Evolutionary conservation across 2,888 invertebrate species (phyloP).

Genomic region (Epiblema foenella): DNA sequence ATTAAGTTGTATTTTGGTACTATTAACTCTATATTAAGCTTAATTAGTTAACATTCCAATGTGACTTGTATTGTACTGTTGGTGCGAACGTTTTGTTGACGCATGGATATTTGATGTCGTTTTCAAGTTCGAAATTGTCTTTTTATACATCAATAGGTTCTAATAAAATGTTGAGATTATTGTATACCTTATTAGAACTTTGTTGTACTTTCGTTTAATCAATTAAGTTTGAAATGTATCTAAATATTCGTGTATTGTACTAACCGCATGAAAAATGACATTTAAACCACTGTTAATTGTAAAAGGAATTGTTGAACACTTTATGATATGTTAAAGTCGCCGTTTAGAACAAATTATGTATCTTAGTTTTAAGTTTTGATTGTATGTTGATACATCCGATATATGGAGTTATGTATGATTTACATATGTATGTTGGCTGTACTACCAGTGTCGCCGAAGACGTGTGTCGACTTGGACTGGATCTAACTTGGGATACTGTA

Average conservation of each 20-base stretch:
- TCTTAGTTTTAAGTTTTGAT: constrained; percentile 57
- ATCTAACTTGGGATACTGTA: constrained; percentile 77
- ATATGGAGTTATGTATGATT: constrained; percentile 46
- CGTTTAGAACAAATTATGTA: constrained; percentile 72
- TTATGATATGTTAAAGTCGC: constrained; percentile 55
- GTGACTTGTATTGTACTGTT: constrained; percentile 39
- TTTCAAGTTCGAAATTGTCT: constrained; percentile 25
- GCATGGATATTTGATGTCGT: constrained; percentile 22
- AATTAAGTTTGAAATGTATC: constrained; percentile 41
- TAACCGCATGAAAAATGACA: constrained; percentile 78
- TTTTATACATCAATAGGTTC: constrained; percentile 41
- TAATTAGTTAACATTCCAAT: constrained; percentile 79
- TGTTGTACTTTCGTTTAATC: constrained; percentile 39
- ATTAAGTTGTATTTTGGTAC: constrained; percentile 74
- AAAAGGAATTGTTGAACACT: constrained; percentile 63
- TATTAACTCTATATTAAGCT: constrained; percentile 69
- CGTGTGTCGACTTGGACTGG: constrained; percentile 75
- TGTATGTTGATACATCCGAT: constrained; percentile 46
- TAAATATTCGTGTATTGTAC: constrained; percentile 54
- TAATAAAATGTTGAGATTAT: constrained; percentile 43
- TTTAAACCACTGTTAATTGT: constrained; percentile 58
- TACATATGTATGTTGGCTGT: constrained; percentile 55
- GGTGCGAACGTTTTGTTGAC: constrained; percentile 38
- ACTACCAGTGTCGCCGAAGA: constrained; percentile 60
- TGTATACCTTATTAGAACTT: constrained; percentile 35